phyloP scores from a whole-genome alignment of 2,113 vertebrate species.

The Chaetodon auriga region DNA sequence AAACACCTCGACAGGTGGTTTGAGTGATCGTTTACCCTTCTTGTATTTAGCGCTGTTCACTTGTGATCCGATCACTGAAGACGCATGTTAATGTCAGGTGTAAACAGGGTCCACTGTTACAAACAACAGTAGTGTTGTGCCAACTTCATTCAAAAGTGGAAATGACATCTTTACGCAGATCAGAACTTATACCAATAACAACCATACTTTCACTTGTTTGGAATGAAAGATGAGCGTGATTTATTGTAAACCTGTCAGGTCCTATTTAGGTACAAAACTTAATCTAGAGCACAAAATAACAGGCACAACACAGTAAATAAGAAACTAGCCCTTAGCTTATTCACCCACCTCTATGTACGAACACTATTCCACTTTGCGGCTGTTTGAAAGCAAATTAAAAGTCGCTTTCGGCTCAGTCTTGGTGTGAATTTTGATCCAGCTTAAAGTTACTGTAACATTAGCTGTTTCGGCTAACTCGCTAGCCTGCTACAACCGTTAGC shows the following conservation, averaged over 20 bases:
- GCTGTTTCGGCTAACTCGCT: slow-evolving; percentile 15
- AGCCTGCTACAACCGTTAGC: slow-evolving; percentile 11
- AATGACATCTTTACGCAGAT: not conserved
- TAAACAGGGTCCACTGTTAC: too few species aligned
- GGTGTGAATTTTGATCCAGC: not conserved
- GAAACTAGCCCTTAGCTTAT: not conserved
- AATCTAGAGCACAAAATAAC: not conserved
- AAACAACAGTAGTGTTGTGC: not conserved
- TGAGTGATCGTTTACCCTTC: too few species aligned
- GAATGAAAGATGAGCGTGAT: not conserved
- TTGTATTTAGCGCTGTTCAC: too few species aligned
- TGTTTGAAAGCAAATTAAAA: not conserved
- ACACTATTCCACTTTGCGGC: not conserved
- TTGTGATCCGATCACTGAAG: too few species aligned
- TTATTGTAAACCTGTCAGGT: not conserved
- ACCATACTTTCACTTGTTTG: too few species aligned
- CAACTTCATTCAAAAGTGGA: not conserved
- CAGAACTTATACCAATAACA: too few species aligned
- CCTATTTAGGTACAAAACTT: not conserved
- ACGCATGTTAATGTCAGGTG: too few species aligned
- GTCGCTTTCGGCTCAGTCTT: not conserved
- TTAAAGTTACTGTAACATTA: slow-evolving; percentile 12
- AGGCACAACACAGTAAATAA: not conserved
- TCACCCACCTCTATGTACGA: not conserved
- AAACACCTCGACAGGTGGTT: too few species aligned